These are phyloP conservation scores for Leptinotarsa haldemani DNA, from an alignment of 2,888 invertebrate species.

Conservation along the genomic window DNA sequence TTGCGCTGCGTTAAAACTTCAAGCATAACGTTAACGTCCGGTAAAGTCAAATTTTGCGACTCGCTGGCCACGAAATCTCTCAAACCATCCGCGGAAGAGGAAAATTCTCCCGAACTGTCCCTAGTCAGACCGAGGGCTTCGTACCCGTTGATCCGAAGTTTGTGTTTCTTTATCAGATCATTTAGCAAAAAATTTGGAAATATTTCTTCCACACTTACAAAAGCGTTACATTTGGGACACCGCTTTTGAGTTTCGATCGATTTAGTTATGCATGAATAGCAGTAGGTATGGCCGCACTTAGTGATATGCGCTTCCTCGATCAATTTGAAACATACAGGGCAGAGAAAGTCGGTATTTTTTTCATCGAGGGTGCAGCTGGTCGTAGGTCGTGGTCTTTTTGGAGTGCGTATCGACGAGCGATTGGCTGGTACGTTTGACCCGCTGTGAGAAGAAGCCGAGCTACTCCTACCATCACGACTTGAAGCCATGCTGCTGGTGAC, in stretches of 20 bases:
- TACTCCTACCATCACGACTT: constrained; percentile 65
- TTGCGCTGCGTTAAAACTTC: constrained; percentile 83
- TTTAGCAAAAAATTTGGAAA: constrained; percentile 90
- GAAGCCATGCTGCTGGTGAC: constrained; percentile 57
- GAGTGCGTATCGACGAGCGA: constrained; percentile 65
- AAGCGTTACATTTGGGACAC: constrained; percentile 87
- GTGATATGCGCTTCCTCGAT: constrained; percentile 93
- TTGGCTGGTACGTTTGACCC: constrained; percentile 62
- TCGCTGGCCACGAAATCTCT: constrained; percentile 76
- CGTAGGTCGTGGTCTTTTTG: constrained; percentile 67
- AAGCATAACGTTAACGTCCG: constrained; percentile 85
- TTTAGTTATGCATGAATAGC: constrained; percentile 81
- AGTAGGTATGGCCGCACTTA: constrained; percentile 93
- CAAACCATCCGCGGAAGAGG: constrained; percentile 68
- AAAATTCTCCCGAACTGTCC: constrained; percentile 64
- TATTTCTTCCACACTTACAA: constrained; percentile 77
- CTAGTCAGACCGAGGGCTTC: constrained; percentile 64
- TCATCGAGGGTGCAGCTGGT: constrained; percentile 74
- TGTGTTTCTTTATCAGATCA: constrained; percentile 81
- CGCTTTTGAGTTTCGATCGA: constrained; percentile 75
- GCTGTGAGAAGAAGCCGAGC: constrained; percentile 64
- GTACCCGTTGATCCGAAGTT: constrained; percentile 68
- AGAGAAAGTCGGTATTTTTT: constrained; percentile 75
- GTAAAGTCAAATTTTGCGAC: constrained; percentile 78
- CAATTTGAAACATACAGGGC: constrained; percentile 90